Conservation (phyloP, 2,888 invertebrate species). For the Hirtodrosophila confusa region DNA sequence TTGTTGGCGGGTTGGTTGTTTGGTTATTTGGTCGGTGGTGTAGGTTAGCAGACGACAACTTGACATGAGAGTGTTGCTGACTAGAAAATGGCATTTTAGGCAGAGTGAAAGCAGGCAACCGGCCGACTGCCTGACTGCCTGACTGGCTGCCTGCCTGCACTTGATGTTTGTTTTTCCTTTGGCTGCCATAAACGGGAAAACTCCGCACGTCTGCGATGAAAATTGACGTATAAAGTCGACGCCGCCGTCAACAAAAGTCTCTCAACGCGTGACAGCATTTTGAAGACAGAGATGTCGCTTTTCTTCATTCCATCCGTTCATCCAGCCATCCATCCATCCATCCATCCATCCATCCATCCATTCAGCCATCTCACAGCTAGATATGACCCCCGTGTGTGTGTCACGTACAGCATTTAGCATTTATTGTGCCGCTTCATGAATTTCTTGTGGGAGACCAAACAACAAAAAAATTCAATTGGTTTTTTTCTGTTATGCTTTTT, state of each 20-base stretch:
- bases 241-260: slow-evolving; percentile 63
- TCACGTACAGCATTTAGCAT: slow-evolving; percentile 76
- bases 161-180: slow-evolving; percentile 69
- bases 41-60: slow-evolving; percentile 59
- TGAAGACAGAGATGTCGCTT: slow-evolving; percentile 45
- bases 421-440: slow-evolving; percentile 63
- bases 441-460: slow-evolving; percentile 36
- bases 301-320: slow-evolving; percentile 3
- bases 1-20: slow-evolving; percentile 29
- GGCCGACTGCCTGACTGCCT: slow-evolving; percentile 20
- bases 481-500: slow-evolving; percentile 25
- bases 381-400: slow-evolving; percentile 51
- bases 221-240: slow-evolving; percentile 79
- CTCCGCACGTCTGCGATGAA: slow-evolving; percentile 46
- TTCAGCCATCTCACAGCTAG: slow-evolving; percentile 17
- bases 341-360: slow-evolving; percentile 3
- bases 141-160: slow-evolving; percentile 37
- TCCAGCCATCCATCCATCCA: neutral
- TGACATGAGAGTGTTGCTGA: slow-evolving; percentile 70
- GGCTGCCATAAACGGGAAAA: slow-evolving; percentile 62
- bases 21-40: slow-evolving; percentile 26
- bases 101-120: slow-evolving; percentile 65
- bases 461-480: slow-evolving; percentile 63
- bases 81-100: slow-evolving; percentile 67
- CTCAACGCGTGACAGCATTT: slow-evolving; percentile 65